Evolutionary conservation across 1,140 invertebrate genomes (phyloP).

Genomic region (Phortica variegata): DNA sequence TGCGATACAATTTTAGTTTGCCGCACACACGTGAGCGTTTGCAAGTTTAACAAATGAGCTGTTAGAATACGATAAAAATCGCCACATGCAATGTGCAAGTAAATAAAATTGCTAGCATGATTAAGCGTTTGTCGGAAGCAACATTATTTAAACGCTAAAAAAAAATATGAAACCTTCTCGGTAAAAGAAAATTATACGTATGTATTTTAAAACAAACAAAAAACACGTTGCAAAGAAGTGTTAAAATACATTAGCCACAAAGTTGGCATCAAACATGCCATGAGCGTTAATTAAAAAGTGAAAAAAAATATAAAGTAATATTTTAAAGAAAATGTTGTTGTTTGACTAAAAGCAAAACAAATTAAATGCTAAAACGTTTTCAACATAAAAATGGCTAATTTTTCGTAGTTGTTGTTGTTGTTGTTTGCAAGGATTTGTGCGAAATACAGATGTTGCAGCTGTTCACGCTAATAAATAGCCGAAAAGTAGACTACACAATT

Average conservation of each 20-base stretch:
- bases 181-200: no score
- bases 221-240: constrained; percentile 27
- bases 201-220: no score
- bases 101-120: constrained; percentile 6
- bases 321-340: neutral
- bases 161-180: neutral
- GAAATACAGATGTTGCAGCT: constrained; percentile 10
- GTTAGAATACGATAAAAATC: constrained; percentile 24
- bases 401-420: constrained; percentile 5
- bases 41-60: constrained; percentile 32
- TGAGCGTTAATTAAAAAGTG: no score
- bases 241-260: constrained; percentile 40
- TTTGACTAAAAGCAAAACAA: no score
- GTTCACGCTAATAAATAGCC: constrained; percentile 16
- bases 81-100: constrained; percentile 27
- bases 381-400: no score
- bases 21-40: no score
- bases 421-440: constrained; percentile 23
- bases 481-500: constrained; percentile 27
- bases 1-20: neutral
- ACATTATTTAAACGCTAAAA: constrained; percentile 13
- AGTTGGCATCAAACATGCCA: constrained; percentile 20
- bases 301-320: no score
- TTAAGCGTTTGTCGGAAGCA: constrained; percentile 13
- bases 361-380: no score